Percentiles rank a stretch among this genome's conserved stretches.
Conservation (phyloP, 2,113 vertebrate genomes). For the Cnemophilus loriae region DNA sequence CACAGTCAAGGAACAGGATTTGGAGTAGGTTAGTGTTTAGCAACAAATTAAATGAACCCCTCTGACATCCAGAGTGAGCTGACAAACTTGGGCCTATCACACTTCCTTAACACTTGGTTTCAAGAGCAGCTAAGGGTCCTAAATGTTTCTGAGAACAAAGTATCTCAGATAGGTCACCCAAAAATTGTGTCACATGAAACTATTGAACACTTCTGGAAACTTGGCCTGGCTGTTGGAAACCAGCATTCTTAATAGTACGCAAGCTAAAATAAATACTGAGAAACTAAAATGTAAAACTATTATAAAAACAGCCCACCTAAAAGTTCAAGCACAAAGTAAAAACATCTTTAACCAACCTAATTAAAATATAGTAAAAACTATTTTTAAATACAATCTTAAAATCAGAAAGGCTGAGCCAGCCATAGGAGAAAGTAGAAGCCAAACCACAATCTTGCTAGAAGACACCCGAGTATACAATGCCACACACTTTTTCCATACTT, state of each 20-base stretch:
- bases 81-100: not conserved
- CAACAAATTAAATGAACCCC: not conserved
- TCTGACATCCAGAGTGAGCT: not conserved
- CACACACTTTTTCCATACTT: conserved; percentile 44
- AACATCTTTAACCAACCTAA: conserved; percentile 40
- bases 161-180: conserved; percentile 20
- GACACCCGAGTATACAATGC: conserved; percentile 27
- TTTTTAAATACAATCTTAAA: conserved; percentile 29
- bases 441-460: conserved; percentile 48
- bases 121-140: not conserved
- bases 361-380: conserved; percentile 53
- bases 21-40: not conserved
- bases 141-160: not conserved
- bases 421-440: not conserved
- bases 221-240: conserved; percentile 53
- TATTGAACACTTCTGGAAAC: conserved; percentile 49
- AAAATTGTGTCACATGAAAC: conserved; percentile 36
- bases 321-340: conserved; percentile 33
- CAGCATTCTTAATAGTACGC: not conserved
- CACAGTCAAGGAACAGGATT: not conserved
- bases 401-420: conserved; percentile 11
- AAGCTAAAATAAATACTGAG: conserved; percentile 41
- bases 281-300: conserved; percentile 18
- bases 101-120: not conserved
- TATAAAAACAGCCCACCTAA: conserved; percentile 16